These are phyloP conservation scores for Sibirionetta formosa DNA, from an alignment of 2,797 vertebrate species.

Conservation along the genomic window DNA sequence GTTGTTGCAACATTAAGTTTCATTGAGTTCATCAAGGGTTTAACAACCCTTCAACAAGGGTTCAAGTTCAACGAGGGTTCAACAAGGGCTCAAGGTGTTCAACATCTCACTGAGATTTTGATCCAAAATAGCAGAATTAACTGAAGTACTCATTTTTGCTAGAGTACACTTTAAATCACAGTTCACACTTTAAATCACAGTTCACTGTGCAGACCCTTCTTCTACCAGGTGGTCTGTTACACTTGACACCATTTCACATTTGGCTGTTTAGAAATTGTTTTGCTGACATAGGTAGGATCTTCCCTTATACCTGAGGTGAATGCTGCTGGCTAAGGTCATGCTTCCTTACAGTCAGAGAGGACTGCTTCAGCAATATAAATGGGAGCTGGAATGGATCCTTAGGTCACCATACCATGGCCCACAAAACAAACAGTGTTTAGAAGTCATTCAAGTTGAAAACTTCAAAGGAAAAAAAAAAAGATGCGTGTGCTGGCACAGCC, in stretches of 20 bases:
- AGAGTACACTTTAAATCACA: rapidly evolving
- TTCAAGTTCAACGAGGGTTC: too few relatives aligned
- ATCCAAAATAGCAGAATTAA: background rate
- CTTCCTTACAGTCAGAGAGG: background rate
- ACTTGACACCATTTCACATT: background rate
- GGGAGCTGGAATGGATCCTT: background rate
- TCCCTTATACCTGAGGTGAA: background rate
- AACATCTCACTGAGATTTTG: background rate
- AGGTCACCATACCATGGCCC: background rate
- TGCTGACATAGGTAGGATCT: background rate
- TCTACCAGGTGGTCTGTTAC: background rate
- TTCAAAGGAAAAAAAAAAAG: background rate
- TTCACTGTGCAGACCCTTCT: background rate
- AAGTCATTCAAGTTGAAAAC: background rate
- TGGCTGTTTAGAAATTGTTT: background rate
- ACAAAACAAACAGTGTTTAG: background rate
- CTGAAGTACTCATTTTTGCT: background rate
- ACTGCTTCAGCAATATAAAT: background rate
- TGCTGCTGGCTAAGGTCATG: background rate
- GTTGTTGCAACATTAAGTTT: background rate
- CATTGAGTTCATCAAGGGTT: background rate
- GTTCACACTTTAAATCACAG: background rate
- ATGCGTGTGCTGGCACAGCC: background rate
- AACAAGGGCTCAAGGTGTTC: background rate
- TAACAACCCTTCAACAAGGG: too few relatives aligned